Conservation (phyloP, 2,888 invertebrate species). For the Deilephila porcellus region DNA sequence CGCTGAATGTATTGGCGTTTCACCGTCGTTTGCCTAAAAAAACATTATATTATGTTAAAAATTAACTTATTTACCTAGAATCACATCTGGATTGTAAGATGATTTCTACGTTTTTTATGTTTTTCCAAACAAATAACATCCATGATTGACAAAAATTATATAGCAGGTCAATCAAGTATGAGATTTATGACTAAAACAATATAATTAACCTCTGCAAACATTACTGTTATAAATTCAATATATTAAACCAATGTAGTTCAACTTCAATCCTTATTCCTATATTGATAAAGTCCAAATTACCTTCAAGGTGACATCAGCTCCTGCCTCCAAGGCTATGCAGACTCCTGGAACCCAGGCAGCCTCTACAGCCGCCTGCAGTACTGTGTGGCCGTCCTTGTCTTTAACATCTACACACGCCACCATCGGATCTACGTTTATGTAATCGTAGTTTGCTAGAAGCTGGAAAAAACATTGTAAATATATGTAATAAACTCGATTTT, state of each 20-base stretch:
- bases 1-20: slow-evolving; percentile 83
- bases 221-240: background rate
- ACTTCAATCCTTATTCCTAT: background rate
- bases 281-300: slow-evolving; percentile 45
- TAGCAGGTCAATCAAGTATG: too few species aligned
- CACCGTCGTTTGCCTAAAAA: slow-evolving; percentile 74
- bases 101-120: too few species aligned
- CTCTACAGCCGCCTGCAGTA: slow-evolving; percentile 80
- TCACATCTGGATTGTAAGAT: background rate
- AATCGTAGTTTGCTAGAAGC: slow-evolving; percentile 67
- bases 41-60: background rate
- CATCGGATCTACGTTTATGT: slow-evolving; percentile 67
- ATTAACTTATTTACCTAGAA: background rate
- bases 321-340: slow-evolving; percentile 79
- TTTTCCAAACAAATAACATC: too few species aligned
- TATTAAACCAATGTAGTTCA: background rate
- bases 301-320: slow-evolving; percentile 79
- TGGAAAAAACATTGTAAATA: background rate
- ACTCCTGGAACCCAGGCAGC: slow-evolving; percentile 82
- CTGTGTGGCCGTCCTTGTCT: slow-evolving; percentile 79
- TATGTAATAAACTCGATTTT: too few species aligned
- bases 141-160: too few species aligned
- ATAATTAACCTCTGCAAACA: too few species aligned
- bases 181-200: too few species aligned
- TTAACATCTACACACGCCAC: slow-evolving; percentile 74